Conservation (phyloP, 1,140 invertebrate genomes). For the Musca domestica region DNA sequence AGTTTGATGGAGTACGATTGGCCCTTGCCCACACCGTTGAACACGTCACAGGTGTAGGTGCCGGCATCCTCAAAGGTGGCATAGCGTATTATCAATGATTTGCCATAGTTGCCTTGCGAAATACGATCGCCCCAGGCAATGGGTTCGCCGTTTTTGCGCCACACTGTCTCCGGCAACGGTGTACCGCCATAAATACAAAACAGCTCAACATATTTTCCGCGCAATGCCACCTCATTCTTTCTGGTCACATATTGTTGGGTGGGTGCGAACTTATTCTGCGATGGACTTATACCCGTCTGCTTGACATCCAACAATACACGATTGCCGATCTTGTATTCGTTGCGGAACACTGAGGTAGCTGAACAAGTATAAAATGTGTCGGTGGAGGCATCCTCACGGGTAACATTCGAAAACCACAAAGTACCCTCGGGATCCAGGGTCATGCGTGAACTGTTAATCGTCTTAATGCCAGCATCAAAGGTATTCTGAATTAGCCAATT, state of each 20-base stretch:
- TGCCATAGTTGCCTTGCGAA: conserved; percentile 85
- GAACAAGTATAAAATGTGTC: conserved; percentile 87
- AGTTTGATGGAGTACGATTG: conserved; percentile 82
- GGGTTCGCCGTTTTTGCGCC: conserved; percentile 75
- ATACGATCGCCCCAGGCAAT: conserved; percentile 72
- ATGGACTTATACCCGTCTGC: conserved; percentile 70
- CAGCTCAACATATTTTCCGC: conserved; percentile 77
- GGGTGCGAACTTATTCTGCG: conserved; percentile 75
- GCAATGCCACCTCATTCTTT: conserved; percentile 78
- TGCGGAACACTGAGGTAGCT: conserved; percentile 81
- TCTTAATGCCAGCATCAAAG: conserved; percentile 71
- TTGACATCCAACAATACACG: conserved; percentile 75
- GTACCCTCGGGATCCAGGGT: conserved; percentile 92
- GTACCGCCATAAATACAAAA: conserved; percentile 91
- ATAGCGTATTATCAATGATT: conserved; percentile 83
- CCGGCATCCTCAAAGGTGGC: conserved; percentile 85
- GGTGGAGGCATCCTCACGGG: conserved; percentile 74
- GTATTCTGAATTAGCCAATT: conserved; percentile 87
- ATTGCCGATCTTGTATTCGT: conserved; percentile 89
- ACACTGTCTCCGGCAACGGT: conserved; percentile 76
- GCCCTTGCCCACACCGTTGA: conserved; percentile 82
- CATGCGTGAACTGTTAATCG: conserved; percentile 90
- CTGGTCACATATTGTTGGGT: conserved; percentile 79
- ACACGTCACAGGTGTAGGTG: conserved; percentile 85
- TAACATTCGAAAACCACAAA: conserved; percentile 92